A percentile compares a stretch with the other conserved stretches of the same genome.
These are phyloP conservation scores for Aphidoletes aphidimyza DNA, from an alignment of 2,888 invertebrate genomes.

Conservation along the genomic window DNA sequence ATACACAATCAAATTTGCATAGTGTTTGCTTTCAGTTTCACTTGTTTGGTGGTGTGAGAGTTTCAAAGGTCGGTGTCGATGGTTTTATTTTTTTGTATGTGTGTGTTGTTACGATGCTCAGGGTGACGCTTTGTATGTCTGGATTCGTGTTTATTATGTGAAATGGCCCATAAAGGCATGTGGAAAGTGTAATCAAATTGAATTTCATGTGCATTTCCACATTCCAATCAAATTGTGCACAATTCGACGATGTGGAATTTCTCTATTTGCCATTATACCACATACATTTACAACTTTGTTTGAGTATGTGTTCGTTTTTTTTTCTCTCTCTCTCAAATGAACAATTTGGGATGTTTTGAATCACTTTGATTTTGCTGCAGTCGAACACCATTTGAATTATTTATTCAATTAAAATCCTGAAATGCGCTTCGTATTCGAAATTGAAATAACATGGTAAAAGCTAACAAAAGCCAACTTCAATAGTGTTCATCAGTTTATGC, in stretches of 20 bases:
- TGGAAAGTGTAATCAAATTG: neutral
- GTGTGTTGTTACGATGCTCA: neutral
- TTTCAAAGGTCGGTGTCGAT: too few species aligned
- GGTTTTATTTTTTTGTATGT: too few species aligned
- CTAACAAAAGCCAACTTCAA: neutral
- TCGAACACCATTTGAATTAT: neutral
- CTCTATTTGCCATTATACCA: neutral
- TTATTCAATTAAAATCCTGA: neutral
- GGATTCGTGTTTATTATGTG: neutral
- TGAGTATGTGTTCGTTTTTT: neutral
- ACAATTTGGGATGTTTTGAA: too few species aligned
- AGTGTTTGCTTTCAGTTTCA: too few species aligned
- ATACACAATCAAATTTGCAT: neutral
- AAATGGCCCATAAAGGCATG: constrained; percentile 25
- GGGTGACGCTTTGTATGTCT: neutral
- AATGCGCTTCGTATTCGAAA: neutral
- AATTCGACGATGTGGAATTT: neutral
- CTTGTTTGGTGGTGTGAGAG: too few species aligned
- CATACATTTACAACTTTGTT: too few species aligned
- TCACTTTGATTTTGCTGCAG: neutral
- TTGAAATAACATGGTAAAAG: neutral
- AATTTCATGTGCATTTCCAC: neutral
- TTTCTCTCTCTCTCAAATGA: neutral
- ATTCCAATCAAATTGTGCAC: neutral
- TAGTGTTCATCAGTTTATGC: neutral